phyloP scores from a whole-genome alignment of 1,140 invertebrate species.

The Solen grandis region DNA sequence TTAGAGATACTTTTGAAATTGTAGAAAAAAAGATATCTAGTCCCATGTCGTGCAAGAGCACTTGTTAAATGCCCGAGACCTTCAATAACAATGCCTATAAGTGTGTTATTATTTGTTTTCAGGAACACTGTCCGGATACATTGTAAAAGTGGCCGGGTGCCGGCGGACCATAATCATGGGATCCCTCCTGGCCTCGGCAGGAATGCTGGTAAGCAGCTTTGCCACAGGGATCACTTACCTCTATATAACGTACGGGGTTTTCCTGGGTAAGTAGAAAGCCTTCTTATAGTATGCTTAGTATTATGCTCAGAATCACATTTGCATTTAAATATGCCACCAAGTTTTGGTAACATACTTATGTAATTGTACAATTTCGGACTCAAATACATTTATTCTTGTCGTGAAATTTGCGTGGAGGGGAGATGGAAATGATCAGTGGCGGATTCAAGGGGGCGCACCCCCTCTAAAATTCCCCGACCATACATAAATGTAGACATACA shows the following conservation, averaged over 20 bases:
- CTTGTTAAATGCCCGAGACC: too few relatives aligned
- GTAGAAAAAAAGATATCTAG: too few relatives aligned
- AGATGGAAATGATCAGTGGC: background rate
- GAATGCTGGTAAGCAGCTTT: slow-evolving; percentile 15
- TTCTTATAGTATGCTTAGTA: background rate
- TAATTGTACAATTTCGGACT: background rate
- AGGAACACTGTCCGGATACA: slow-evolving; percentile 28
- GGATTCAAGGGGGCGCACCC: too few relatives aligned
- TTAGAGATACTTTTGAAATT: too few relatives aligned
- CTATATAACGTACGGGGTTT: slow-evolving; percentile 12
- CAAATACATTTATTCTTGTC: background rate
- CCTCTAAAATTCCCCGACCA: too few relatives aligned
- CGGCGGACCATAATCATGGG: slow-evolving; percentile 8
- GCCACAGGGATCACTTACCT: slow-evolving; percentile 18
- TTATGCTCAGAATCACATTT: background rate
- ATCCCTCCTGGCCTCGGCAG: slow-evolving; percentile 1
- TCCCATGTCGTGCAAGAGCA: too few relatives aligned
- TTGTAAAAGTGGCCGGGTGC: slow-evolving; percentile 30
- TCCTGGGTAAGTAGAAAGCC: slow-evolving; percentile 24
- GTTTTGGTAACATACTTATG: background rate
- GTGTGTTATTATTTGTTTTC: too few relatives aligned
- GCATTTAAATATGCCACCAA: background rate
- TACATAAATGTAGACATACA: too few relatives aligned
- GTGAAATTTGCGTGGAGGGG: background rate
- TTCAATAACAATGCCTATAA: too few relatives aligned